Conservation (phyloP, 64 coral and sea anemone genomes). For the Acropora tenuis region DNA sequence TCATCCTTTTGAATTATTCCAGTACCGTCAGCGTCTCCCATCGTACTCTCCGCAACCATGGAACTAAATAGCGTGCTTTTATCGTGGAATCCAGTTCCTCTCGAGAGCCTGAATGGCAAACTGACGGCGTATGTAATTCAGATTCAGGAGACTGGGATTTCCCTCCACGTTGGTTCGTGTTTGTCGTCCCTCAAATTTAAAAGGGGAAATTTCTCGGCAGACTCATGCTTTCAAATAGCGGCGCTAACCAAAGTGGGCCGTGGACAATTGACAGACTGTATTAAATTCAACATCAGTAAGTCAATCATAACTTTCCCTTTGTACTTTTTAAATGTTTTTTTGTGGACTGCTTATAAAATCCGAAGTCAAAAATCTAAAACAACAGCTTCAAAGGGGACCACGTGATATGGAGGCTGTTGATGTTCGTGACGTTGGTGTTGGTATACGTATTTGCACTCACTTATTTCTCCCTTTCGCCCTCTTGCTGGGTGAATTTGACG, state of each 20-base stretch:
- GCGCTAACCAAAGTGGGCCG: slow-evolving; percentile 1
- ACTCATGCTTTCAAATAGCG: slow-evolving; percentile 37
- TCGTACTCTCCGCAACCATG: not conserved
- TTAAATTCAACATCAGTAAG: not conserved
- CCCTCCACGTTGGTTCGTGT: not conserved
- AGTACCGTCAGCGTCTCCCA: slow-evolving; percentile 32
- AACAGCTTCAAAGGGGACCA: too few relatives aligned
- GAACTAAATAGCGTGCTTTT: not conserved
- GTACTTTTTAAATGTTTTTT: too few relatives aligned
- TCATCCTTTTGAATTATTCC: not conserved
- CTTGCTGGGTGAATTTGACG: not conserved
- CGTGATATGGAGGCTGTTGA: too few relatives aligned
- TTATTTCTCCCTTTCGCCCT: too few relatives aligned
- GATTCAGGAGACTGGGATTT: not conserved
- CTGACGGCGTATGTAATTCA: not conserved
- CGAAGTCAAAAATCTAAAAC: too few relatives aligned
- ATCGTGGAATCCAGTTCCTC: slow-evolving; percentile 8
- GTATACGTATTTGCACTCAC: too few relatives aligned
- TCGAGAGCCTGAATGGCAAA: not conserved
- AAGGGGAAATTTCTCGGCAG: not conserved
- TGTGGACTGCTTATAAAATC: too few relatives aligned
- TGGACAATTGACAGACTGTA: slow-evolving; percentile 3
- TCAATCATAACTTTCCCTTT: not conserved
- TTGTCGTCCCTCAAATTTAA: slow-evolving; percentile 3
- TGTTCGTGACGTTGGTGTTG: too few relatives aligned